phyloP scores from a whole-genome alignment of 2,888 invertebrate species.

The Lepidonotus clava region DNA sequence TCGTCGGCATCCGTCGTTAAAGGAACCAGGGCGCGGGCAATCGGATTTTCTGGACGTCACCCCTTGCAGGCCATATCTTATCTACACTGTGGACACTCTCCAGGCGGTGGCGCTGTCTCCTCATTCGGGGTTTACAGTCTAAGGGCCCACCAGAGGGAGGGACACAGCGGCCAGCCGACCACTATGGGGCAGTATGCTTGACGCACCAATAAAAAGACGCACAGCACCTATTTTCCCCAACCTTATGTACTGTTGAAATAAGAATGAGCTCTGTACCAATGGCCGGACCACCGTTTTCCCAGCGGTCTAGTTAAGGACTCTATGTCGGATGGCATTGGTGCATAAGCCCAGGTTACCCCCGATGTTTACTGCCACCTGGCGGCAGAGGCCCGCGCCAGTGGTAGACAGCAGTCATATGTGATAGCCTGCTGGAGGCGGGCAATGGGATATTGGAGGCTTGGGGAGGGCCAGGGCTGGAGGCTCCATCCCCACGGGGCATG shows the following conservation, averaged over 20 bases:
- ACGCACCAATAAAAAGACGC: no score
- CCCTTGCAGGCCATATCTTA: not conserved
- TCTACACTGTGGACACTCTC: slow-evolving; percentile 7
- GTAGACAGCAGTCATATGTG: not conserved
- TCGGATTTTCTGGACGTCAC: not conserved
- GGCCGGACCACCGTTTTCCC: not conserved
- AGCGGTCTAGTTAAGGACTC: not conserved
- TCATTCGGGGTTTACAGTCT: not conserved
- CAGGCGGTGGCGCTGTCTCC: not conserved
- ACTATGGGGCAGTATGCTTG: no score
- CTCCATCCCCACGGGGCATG: not conserved
- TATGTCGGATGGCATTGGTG: not conserved
- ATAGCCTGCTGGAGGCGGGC: no score
- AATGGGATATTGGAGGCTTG: not conserved
- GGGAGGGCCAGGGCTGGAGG: not conserved
- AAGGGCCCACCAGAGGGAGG: not conserved
- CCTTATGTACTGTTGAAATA: slow-evolving; percentile 28
- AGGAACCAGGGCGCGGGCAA: not conserved
- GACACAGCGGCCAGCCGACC: not conserved
- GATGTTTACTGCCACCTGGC: slow-evolving; percentile 18
- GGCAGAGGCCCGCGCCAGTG: not conserved
- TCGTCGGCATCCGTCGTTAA: not conserved
- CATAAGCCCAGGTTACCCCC: slow-evolving; percentile 13
- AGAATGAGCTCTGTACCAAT: not conserved
- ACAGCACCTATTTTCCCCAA: not conserved